Base-by-base conservation (phyloP, 2,113 vertebrate genomes). In the Coryphaenoides rupestris region DNA sequence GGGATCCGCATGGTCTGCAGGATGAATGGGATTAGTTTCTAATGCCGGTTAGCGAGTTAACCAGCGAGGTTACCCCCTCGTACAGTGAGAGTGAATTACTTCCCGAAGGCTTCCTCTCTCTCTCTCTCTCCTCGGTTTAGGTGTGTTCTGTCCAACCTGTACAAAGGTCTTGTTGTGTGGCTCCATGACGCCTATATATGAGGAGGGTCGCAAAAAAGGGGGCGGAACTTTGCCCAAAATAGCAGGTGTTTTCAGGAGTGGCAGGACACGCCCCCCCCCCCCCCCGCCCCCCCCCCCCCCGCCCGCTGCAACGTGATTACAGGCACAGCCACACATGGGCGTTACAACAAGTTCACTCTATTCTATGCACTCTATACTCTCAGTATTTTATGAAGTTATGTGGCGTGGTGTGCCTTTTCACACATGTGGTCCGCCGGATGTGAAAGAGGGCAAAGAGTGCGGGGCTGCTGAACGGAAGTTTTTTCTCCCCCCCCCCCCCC, bases 321-420 rank as follows among this genome's bases (percentile, higher is more conserved):
- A 40, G 19, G 13, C 58, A 17, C 56, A 46, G 21, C 55, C 62
- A 28, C 49, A 73, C 60, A 80, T 68, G 46, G 66, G 57, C 67
- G 80, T 63, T 73, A 62, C 70, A 84, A 73, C 54, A 54, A 33
- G 67, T 67, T 64, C n/a, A 57, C 60, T 66, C 69, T 82, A 83
- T 84, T 73, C 55, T 67, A 82, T 71, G 60, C n/a, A n/a, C n/a
- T n/a, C n/a, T n/a, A n/a, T n/a, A n/a, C n/a, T n/a, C n/a, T n/a
- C n/a, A n/a, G n/a, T n/a, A n/a, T 84, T 73, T 58, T 67, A 82
- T 71, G 60, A 72, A 21, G 45, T 33, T 73, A 54, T 64, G 63
- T 62, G 63, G 66, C 55, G 60, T 59, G 52, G 55, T 24, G 50
- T 72, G 45, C 64, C 65, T 71, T 83, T 75, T 72, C 67, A 75